Percentiles rank a stretch among this genome's conserved stretches.
Evolutionary conservation across 2,888 invertebrate genomes (phyloP).

Genomic region (Drosophila birchii): DNA sequence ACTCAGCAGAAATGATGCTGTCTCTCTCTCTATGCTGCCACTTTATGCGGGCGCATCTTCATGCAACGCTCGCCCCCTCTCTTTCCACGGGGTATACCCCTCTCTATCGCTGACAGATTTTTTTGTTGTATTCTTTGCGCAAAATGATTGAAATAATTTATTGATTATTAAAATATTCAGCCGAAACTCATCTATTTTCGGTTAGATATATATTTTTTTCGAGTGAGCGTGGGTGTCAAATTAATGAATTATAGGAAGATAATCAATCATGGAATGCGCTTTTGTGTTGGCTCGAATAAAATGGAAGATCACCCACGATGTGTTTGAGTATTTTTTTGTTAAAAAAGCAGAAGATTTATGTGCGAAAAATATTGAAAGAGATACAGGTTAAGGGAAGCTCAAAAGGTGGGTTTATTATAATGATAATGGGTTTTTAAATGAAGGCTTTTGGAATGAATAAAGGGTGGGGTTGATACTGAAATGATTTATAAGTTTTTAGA

Average conservation of each 20-base stretch:
- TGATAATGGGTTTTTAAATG: not conserved
- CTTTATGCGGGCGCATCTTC: conserved; percentile 64
- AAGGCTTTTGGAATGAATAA: not conserved
- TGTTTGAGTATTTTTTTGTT: not conserved
- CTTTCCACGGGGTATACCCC: not conserved
- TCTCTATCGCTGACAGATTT: conserved; percentile 6
- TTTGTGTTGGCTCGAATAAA: conserved; percentile 36
- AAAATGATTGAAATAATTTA: conserved; percentile 51
- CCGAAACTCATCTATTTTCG: conserved; percentile 34
- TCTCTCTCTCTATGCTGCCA: not conserved
- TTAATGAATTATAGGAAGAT: conserved; percentile 55
- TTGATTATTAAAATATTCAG: conserved; percentile 50
- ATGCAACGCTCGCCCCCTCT: conserved; percentile 19
- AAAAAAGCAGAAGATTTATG: conserved; percentile 36
- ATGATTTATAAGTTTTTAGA: not conserved
- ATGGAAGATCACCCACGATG: conserved; percentile 39
- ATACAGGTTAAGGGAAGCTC: conserved; percentile 18
- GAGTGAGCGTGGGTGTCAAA: conserved; percentile 43
- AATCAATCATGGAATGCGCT: conserved; percentile 66
- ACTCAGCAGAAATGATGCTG: conserved; percentile 62
- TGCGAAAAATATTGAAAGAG: conserved; percentile 32
- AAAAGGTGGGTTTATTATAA: conserved; percentile 16
- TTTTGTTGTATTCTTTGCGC: conserved; percentile 12
- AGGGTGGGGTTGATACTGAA: not conserved
- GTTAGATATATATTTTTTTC: conserved; percentile 7